phyloP scores from a whole-genome alignment of 2,113 vertebrate genomes.

The Carassius gibelio region DNA sequence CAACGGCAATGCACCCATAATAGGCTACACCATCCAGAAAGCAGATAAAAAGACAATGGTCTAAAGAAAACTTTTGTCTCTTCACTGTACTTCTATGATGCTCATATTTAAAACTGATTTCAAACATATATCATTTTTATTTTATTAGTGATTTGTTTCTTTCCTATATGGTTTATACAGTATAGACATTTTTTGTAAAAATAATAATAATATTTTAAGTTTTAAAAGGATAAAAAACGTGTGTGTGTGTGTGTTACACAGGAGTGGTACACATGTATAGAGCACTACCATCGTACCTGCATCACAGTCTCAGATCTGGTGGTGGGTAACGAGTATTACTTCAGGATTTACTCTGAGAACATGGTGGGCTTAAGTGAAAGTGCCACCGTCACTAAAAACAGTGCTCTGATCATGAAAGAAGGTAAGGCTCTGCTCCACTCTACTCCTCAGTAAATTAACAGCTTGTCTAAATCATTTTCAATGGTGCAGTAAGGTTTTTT shows the following conservation, averaged over 20 bases:
- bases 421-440: slow-evolving; percentile 72
- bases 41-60: slow-evolving; percentile 99
- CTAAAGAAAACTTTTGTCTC: slow-evolving; percentile 38
- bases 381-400: slow-evolving; percentile 90
- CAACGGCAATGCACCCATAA: slow-evolving; percentile 92
- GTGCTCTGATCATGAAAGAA: slow-evolving; percentile 91
- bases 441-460: not conserved
- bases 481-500: not conserved
- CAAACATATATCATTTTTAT: not conserved
- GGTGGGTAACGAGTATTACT: slow-evolving; percentile 96
- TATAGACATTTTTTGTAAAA: not conserved
- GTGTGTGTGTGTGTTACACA: slow-evolving; percentile 44
- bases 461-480: not conserved
- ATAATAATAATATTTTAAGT: not conserved
- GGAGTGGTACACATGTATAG: slow-evolving; percentile 82
- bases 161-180: not conserved
- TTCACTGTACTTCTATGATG: not conserved
- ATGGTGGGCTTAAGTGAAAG: slow-evolving; percentile 93
- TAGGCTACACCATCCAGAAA: slow-evolving; percentile 97
- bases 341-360: slow-evolving; percentile 93
- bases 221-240: not conserved
- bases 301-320: slow-evolving; percentile 92
- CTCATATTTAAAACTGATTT: not conserved
- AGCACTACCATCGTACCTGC: slow-evolving; percentile 92
- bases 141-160: not conserved